Conservation (phyloP, 2,113 vertebrate genomes). For the Sinocyclocheilus grahami region DNA sequence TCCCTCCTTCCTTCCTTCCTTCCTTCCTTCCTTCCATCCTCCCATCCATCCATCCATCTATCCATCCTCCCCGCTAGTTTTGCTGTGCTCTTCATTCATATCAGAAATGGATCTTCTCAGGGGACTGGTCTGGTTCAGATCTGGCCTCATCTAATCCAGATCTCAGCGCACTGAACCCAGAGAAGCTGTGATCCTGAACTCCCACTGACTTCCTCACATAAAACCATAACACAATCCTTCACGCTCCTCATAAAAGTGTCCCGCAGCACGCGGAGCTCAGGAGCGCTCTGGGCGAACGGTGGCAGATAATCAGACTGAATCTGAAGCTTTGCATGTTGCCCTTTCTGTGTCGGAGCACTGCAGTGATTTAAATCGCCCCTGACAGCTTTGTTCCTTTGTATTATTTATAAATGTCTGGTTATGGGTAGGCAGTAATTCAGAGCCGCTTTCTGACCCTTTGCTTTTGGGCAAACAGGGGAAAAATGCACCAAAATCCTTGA, state of each 20-base stretch:
- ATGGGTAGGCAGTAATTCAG: constrained; percentile 58
- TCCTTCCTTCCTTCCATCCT: too few relatives aligned
- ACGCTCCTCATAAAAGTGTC: constrained; percentile 34
- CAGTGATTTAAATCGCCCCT: constrained; percentile 64
- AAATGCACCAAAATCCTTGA: constrained; percentile 48
- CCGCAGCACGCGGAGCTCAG: background rate
- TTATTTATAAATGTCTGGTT: constrained; percentile 75
- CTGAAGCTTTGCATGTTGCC: constrained; percentile 55
- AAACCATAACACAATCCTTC: constrained; percentile 59
- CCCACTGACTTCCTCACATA: constrained; percentile 59
- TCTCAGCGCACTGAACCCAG: constrained; percentile 47
- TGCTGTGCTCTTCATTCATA: background rate
- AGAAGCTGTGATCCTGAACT: constrained; percentile 60
- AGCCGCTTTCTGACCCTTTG: constrained; percentile 53
- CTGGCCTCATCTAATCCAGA: constrained; percentile 53
- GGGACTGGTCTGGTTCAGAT: constrained; percentile 7
- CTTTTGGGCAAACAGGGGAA: background rate
- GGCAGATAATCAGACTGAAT: constrained; percentile 27
- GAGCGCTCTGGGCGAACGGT: background rate
- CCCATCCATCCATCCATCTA: too few relatives aligned
- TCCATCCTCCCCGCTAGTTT: too few relatives aligned
- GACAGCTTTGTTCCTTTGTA: constrained; percentile 71
- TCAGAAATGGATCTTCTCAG: constrained; percentile 34
- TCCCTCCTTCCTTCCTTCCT: rapidly evolving
- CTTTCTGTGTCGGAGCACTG: constrained; percentile 57